These are phyloP conservation scores for Macrosiphum euphorbiae DNA, from an alignment of 2,888 invertebrate species.

Conservation along the genomic window DNA sequence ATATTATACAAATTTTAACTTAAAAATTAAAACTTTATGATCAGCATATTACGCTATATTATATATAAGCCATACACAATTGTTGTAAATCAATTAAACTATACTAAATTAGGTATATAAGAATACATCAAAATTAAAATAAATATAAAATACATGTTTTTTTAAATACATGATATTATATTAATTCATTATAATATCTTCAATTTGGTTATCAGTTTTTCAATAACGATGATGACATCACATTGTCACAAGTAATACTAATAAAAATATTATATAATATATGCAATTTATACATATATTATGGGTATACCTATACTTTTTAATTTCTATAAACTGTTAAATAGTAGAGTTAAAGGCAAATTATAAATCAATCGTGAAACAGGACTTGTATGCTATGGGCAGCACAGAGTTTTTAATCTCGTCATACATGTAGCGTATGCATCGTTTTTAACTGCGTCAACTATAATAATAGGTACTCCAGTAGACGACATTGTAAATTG, in stretches of 20 bases:
- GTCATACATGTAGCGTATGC: not conserved
- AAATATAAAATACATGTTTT: not conserved
- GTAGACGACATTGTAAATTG: not conserved
- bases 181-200: not conserved
- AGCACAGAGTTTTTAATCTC: not conserved
- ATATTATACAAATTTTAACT: not conserved
- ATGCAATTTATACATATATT: not conserved
- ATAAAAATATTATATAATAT: not conserved
- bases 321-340: not conserved
- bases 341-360: not conserved
- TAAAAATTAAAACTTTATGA: not conserved
- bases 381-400: not conserved
- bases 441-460: not conserved
- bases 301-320: not conserved
- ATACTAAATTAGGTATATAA: not conserved
- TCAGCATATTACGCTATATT: not conserved
- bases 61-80: not conserved
- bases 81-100: not conserved
- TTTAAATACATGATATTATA: not conserved
- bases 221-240: not conserved
- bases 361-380: not conserved
- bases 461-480: not conserved
- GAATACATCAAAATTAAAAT: not conserved
- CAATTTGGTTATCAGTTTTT: not conserved
- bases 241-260: not conserved